phyloP scores from a whole-genome alignment of 2,888 invertebrate species.

The Catocala sponsa region DNA sequence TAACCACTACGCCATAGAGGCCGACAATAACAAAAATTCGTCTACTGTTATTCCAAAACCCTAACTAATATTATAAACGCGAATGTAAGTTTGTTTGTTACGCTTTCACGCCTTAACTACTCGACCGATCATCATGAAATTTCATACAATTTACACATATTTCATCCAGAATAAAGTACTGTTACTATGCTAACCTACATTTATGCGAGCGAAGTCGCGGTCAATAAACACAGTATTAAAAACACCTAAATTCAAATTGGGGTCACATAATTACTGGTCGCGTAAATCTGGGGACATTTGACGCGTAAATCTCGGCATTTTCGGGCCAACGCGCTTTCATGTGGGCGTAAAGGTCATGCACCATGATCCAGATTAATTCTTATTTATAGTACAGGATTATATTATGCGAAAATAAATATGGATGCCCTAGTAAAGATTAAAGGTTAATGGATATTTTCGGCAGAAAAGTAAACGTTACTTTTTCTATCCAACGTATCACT shows the following conservation, averaged over 20 bases:
- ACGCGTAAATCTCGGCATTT: constrained; percentile 30
- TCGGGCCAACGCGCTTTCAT: constrained; percentile 19
- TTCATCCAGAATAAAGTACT: too few species aligned
- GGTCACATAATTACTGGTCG: constrained; percentile 13
- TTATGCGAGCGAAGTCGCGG: too few species aligned
- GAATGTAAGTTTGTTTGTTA: too few species aligned
- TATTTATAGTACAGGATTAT: constrained; percentile 32
- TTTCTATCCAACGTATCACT: too few species aligned
- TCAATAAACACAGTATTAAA: constrained; percentile 8
- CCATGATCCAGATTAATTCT: constrained; percentile 23
- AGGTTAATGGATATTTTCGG: not conserved
- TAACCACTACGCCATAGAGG: too few species aligned
- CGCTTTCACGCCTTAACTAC: too few species aligned
- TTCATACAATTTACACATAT: too few species aligned
- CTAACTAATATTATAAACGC: too few species aligned
- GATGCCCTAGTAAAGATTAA: not conserved
- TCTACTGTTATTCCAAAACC: too few species aligned
- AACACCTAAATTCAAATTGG: constrained; percentile 11
- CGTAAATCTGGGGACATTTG: constrained; percentile 20
- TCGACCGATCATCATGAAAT: too few species aligned
- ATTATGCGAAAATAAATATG: constrained; percentile 15
- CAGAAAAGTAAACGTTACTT: not conserved
- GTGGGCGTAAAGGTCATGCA: constrained; percentile 21
- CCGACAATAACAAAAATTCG: too few species aligned
- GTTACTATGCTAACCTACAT: not conserved